phyloP scores from a whole-genome alignment of 2,797 vertebrate species.

The Gymnocypris eckloni region DNA sequence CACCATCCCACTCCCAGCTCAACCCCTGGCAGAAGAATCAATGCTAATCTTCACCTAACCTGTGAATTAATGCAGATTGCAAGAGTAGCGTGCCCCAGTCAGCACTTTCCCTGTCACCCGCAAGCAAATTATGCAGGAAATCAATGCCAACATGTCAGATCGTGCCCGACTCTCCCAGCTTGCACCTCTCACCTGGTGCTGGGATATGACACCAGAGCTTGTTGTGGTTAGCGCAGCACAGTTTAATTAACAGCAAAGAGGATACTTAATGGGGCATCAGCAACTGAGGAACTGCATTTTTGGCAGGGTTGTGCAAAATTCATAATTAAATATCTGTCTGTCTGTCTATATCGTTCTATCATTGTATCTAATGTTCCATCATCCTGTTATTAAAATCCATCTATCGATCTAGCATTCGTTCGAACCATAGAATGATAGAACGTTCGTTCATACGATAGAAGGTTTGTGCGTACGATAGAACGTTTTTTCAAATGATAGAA shows the following conservation, averaged over 20 bases:
- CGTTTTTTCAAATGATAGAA: no score
- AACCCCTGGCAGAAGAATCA: slow-evolving; percentile 66
- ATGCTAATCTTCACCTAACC: slow-evolving; percentile 72
- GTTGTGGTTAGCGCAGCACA: slow-evolving; percentile 53
- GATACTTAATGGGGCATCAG: slow-evolving; percentile 41
- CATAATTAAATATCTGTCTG: neutral
- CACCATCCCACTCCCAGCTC: slow-evolving; percentile 50
- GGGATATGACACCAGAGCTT: slow-evolving; percentile 36
- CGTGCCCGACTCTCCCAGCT: slow-evolving; percentile 48
- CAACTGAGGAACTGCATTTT: slow-evolving; percentile 1
- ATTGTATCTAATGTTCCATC: neutral
- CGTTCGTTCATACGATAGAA: no score
- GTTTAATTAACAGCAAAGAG: slow-evolving; percentile 52
- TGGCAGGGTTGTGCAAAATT: neutral
- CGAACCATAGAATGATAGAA: no score
- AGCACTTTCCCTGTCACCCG: slow-evolving; percentile 73
- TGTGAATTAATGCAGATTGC: slow-evolving; percentile 71
- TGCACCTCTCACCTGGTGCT: slow-evolving; percentile 57
- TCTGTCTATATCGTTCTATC: neutral
- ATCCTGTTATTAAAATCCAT: neutral
- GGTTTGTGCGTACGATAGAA: no score
- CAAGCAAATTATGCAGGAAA: slow-evolving; percentile 75
- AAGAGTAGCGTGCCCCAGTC: slow-evolving; percentile 65
- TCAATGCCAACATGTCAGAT: slow-evolving; percentile 67
- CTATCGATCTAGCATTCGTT: neutral